A percentile compares a stretch with the other conserved stretches of the same genome.
These are phyloP conservation scores for Plectropomus leopardus DNA, from an alignment of 2,113 vertebrate species.

Conservation along the genomic window DNA sequence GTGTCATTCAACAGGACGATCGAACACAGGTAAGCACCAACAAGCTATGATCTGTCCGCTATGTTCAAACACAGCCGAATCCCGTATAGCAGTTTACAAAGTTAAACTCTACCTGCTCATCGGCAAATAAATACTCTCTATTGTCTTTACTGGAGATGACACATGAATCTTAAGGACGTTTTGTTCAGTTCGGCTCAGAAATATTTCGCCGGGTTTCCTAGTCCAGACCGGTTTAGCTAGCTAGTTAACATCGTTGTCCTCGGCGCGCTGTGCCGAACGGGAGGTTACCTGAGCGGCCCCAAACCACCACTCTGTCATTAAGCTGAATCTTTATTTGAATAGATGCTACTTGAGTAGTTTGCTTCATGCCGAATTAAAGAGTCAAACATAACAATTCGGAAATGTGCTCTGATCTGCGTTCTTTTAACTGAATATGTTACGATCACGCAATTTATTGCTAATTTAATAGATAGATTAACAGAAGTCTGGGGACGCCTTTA, in stretches of 20 bases:
- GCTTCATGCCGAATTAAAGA: not conserved
- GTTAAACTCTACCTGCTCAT: not conserved
- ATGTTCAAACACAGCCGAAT: not conserved
- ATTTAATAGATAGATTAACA: not conserved
- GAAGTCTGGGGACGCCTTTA: not conserved
- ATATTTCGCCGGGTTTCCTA: not conserved
- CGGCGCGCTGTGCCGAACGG: too few relatives aligned
- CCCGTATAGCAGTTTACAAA: not conserved
- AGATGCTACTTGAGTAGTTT: not conserved
- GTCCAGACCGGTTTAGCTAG: not conserved
- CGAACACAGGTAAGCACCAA: not conserved
- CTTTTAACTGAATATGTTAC: not conserved
- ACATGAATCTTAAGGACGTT: rapidly evolving
- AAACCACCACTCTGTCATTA: too few relatives aligned
- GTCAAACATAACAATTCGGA: rapidly evolving
- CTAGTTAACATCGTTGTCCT: not conserved
- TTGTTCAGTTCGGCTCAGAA: not conserved
- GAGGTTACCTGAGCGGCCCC: not conserved
- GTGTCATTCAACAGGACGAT: not conserved
- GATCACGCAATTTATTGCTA: not conserved
- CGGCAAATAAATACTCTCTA: rapidly evolving
- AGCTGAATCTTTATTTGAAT: not conserved
- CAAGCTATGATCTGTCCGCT: not conserved
- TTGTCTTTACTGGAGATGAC: rapidly evolving
- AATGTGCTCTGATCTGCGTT: not conserved